These are phyloP conservation scores for Eurytoma californica DNA, from an alignment of 2,888 invertebrate species.

Conservation along the genomic window DNA sequence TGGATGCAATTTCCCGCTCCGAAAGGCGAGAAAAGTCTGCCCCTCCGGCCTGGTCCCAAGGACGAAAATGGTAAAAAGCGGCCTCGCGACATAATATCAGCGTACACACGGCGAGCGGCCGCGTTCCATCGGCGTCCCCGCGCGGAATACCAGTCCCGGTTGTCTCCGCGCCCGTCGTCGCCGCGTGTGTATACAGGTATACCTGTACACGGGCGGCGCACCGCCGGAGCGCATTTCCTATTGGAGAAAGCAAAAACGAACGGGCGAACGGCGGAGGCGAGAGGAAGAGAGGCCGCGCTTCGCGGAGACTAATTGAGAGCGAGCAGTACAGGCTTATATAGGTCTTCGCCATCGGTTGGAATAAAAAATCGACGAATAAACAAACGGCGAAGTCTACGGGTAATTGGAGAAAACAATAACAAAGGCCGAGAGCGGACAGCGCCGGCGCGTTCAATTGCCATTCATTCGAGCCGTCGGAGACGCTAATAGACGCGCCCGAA, in stretches of 20 bases:
- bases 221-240: neutral
- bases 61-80: conserved; percentile 25
- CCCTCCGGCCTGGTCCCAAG: neutral
- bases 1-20: conserved; percentile 29
- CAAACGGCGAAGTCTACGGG: conserved; percentile 14
- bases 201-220: too few species aligned
- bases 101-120: neutral
- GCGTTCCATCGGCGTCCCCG: conserved; percentile 19
- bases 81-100: neutral
- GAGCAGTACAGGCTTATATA: neutral
- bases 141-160: conserved; percentile 12
- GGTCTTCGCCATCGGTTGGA: neutral
- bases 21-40: neutral
- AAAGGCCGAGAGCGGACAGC: conserved; percentile 11
- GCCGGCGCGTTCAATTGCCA: conserved; percentile 26
- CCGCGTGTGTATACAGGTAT: neutral
- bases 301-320: conserved; percentile 17
- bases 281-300: conserved; percentile 12
- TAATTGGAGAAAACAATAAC: conserved; percentile 50
- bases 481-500: conserved; percentile 36
- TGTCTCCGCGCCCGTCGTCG: neutral
- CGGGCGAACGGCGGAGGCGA: conserved; percentile 25
- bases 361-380: conserved; percentile 33
- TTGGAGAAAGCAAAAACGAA: conserved; percentile 52
- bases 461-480: conserved; percentile 31